phyloP scores from a whole-genome alignment of 64 coral and sea anemone species.

The Stichodactyla helianthus region DNA sequence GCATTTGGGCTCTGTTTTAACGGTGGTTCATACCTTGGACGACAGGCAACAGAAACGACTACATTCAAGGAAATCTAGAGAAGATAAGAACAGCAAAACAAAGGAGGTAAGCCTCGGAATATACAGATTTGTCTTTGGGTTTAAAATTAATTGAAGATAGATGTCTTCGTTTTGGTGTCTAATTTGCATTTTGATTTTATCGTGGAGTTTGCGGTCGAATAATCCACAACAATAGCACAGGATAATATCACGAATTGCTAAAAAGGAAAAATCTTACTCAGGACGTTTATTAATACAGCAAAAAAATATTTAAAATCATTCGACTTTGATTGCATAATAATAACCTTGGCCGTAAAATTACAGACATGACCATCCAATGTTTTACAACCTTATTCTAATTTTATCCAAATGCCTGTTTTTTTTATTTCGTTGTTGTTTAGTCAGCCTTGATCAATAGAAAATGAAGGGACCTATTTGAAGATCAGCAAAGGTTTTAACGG shows the following conservation, averaged over 20 bases:
- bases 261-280: background rate
- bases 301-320: background rate
- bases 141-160: background rate
- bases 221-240: background rate
- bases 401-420: too few relatives aligned
- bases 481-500: too few relatives aligned
- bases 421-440: too few relatives aligned
- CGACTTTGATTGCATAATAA: background rate
- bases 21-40: background rate
- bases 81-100: background rate
- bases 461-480: too few relatives aligned
- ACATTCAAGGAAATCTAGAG: background rate
- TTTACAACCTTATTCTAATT: background rate
- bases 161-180: background rate
- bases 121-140: background rate
- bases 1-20: background rate
- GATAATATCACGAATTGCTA: background rate
- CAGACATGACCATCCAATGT: background rate
- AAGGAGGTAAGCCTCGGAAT: background rate
- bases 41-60: slow-evolving; percentile 7
- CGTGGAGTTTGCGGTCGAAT: background rate
- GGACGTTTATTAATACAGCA: background rate
- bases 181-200: background rate
- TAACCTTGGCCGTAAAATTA: background rate
- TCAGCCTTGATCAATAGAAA: too few relatives aligned